Base-by-base conservation (phyloP, 2,888 invertebrate genomes). In the Drosophila putrida region DNA sequence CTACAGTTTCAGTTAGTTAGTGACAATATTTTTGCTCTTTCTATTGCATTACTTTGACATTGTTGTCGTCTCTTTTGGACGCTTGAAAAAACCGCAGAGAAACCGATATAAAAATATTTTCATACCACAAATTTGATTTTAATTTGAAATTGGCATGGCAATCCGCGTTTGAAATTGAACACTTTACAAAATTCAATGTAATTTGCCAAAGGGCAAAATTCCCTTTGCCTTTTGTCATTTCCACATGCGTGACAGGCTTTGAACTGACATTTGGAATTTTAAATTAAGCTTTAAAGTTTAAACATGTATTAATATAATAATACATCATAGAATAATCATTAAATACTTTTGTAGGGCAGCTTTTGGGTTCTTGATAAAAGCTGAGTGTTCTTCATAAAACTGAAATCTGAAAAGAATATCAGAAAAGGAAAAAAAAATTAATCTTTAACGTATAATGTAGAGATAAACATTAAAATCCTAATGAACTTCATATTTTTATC, bases 111-210 rank as follows among this genome's bases (percentile, higher is more conserved):
- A 50, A 78, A 73, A 64, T 70, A 49, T 67, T 59, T 65, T 44
- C 31, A 55, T 63, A 28, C 57, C 55, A 60, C 70, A 76, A 71
- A 78, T 81, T 73, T 79, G 65, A 76, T 79, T 84, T 79, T 62
- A 77, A 79, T 82, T 77, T 69, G 58, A 74, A 81, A 64, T 78
- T 70, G 59, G 15, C 70, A 57, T 57, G 51, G 46, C 44, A 59
- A 69, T 36, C 15, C 13, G 43, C 49, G 47, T 63, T 69, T 59
- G 65, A 57, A 73, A 74, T 54, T 36, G 25, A 55, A 73, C 43
- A 64, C 73, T 60, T 57, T 36, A 47, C 54, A 63, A 51, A 15
- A 25, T 33, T 46, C 20, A 55, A 25, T 61, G 27, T 41, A 9
- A 31, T 54, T 44, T 64, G 49, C 35, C 36, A 9, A 20, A n/a